Evolutionary conservation across 2,888 invertebrate genomes (phyloP).

Genomic region (Noctua comes): DNA sequence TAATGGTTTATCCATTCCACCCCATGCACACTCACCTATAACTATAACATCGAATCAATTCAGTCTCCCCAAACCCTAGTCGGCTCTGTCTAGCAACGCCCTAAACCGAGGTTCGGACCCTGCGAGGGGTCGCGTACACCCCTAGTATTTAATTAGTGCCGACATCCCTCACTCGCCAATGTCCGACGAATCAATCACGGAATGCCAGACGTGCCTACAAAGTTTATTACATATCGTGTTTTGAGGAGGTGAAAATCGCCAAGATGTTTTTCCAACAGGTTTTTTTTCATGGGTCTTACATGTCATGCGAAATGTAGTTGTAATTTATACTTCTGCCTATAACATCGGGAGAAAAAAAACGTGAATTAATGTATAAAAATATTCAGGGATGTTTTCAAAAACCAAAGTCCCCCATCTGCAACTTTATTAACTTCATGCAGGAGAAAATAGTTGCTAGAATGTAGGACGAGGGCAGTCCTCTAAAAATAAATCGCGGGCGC

Average conservation of each 20-base stretch:
- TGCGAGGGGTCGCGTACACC: slow-evolving; percentile 24
- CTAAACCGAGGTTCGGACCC: slow-evolving; percentile 16
- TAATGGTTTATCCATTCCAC: slow-evolving; percentile 21
- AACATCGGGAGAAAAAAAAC: neutral
- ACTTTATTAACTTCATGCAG: slow-evolving; percentile 38
- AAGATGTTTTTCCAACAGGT: neutral
- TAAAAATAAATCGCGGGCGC: slow-evolving; percentile 44
- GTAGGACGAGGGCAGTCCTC: slow-evolving; percentile 37
- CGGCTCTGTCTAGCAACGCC: slow-evolving; percentile 52
- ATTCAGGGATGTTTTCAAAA: neutral
- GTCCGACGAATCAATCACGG: slow-evolving; percentile 50
- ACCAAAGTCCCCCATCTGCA: neutral
- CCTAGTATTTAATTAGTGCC: slow-evolving; percentile 51
- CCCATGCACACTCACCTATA: slow-evolving; percentile 28
- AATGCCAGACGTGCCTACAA: slow-evolving; percentile 5
- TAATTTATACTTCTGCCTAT: neutral
- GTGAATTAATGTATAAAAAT: neutral
- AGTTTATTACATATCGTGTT: slow-evolving; percentile 5
- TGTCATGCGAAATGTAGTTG: neutral
- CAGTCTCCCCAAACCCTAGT: slow-evolving; percentile 31
- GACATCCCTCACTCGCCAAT: slow-evolving; percentile 41
- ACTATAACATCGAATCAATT: slow-evolving; percentile 35
- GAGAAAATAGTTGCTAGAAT: slow-evolving; percentile 28
- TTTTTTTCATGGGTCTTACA: neutral
- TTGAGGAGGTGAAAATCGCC: neutral